phyloP scores from a whole-genome alignment of 2,113 vertebrate genomes.

The Xenopus borealis region DNA sequence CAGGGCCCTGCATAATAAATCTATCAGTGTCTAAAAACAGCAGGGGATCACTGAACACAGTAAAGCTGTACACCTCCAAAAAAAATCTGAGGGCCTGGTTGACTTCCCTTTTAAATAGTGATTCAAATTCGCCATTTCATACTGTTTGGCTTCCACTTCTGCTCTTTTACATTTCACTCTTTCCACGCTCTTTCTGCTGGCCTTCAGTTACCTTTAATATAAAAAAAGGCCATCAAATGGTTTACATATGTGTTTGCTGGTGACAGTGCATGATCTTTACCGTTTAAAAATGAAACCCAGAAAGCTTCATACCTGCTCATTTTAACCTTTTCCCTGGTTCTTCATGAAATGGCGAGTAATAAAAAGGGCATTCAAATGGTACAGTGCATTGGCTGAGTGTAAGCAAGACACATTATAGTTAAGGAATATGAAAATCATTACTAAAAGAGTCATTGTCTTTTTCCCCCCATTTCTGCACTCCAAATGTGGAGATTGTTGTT shows the following conservation, averaged over 20 bases:
- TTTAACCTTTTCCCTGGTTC: slow-evolving; percentile 33
- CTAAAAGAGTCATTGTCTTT: slow-evolving; percentile 93
- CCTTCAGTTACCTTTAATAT: slow-evolving; percentile 19
- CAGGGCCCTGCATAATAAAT: too few relatives aligned
- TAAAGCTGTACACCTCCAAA: background rate
- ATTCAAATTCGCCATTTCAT: slow-evolving; percentile 58
- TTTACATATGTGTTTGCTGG: slow-evolving; percentile 64
- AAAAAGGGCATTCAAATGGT: slow-evolving; percentile 39
- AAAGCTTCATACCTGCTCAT: slow-evolving; percentile 50
- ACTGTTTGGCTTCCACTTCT: slow-evolving; percentile 57
- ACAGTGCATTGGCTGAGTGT: slow-evolving; percentile 60
- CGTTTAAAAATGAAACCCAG: slow-evolving; percentile 56
- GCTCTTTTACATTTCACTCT: slow-evolving; percentile 42
- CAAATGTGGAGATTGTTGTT: slow-evolving; percentile 95
- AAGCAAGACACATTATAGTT: slow-evolving; percentile 66
- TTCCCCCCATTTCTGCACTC: slow-evolving; percentile 86
- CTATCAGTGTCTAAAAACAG: too few relatives aligned
- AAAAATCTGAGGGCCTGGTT: slow-evolving; percentile 51
- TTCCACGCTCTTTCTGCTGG: slow-evolving; percentile 47
- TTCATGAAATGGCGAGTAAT: slow-evolving; percentile 28
- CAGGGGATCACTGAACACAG: background rate
- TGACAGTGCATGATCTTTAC: slow-evolving; percentile 75
- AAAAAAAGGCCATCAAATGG: slow-evolving; percentile 41
- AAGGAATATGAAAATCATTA: slow-evolving; percentile 82
- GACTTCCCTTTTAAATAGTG: slow-evolving; percentile 86